These are phyloP conservation scores for Leucoraja erinaceus DNA, from an alignment of 2,113 vertebrate genomes.

Conservation along the genomic window DNA sequence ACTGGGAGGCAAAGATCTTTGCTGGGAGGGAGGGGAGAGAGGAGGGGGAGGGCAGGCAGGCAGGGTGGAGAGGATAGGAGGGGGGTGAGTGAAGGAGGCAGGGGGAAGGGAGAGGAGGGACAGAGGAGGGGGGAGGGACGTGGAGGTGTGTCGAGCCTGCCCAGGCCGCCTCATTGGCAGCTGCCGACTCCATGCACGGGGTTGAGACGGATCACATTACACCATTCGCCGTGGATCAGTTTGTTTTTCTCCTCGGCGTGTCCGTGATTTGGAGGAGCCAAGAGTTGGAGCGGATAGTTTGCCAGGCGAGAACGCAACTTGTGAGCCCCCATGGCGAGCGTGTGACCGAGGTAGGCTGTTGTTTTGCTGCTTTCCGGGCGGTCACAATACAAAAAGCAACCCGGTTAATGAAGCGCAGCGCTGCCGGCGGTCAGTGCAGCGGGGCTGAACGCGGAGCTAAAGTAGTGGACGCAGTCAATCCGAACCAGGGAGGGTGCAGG, in stretches of 20 bases:
- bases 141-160: slow-evolving; percentile 59
- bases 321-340: no score
- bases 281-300: slow-evolving; percentile 6
- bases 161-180: slow-evolving; percentile 57
- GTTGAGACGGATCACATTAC: slow-evolving; percentile 76
- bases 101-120: no score
- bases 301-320: no score
- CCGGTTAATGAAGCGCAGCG: neutral
- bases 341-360: slow-evolving; percentile 1
- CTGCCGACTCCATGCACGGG: slow-evolving; percentile 50
- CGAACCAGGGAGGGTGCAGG: slow-evolving; percentile 45
- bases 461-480: neutral
- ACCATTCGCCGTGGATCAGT: slow-evolving; percentile 68
- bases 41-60: no score
- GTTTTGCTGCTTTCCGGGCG: neutral
- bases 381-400: neutral
- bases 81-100: no score
- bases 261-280: slow-evolving; percentile 39
- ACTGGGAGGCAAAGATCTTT: no score
- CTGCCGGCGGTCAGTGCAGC: neutral
- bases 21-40: no score
- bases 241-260: slow-evolving; percentile 66
- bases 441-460: neutral
- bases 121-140: slow-evolving; percentile 40
- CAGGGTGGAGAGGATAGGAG: no score